phyloP scores from a whole-genome alignment of 1,140 invertebrate genomes.

The Pogonomyrmex barbatus region DNA sequence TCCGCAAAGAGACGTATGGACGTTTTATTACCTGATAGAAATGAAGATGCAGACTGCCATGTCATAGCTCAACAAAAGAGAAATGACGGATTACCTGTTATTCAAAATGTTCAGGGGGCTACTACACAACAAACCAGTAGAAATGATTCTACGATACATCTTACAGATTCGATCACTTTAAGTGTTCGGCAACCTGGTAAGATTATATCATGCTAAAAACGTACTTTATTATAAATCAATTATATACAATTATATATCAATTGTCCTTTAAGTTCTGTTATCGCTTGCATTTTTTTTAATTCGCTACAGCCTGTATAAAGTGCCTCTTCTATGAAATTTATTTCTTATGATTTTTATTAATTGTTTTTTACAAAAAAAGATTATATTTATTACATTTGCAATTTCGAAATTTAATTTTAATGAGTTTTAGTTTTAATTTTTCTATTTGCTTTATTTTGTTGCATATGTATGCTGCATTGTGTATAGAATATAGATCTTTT shows the following conservation, averaged over 20 bases:
- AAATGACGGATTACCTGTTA: slow-evolving; percentile 90
- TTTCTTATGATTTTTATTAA: slow-evolving; percentile 38
- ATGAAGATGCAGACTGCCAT: slow-evolving; percentile 88
- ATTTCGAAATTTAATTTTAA: slow-evolving; percentile 21
- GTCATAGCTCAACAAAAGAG: slow-evolving; percentile 91
- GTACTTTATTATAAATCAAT: neutral
- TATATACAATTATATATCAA: neutral
- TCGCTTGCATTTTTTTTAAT: slow-evolving; percentile 12
- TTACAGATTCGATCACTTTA: slow-evolving; percentile 89
- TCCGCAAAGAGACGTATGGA: slow-evolving; percentile 85
- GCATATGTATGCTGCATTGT: neutral
- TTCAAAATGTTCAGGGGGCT: slow-evolving; percentile 90
- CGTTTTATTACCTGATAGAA: slow-evolving; percentile 87
- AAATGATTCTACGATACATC: slow-evolving; percentile 87
- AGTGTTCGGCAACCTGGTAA: slow-evolving; percentile 87
- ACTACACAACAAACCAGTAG: slow-evolving; percentile 84
- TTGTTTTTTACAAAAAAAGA: slow-evolving; percentile 18
- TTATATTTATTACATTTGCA: slow-evolving; percentile 20
- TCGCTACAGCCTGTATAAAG: slow-evolving; percentile 22
- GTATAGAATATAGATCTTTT: neutral
- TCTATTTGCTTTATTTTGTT: neutral
- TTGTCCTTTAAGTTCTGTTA: neutral
- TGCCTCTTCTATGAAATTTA: slow-evolving; percentile 60
- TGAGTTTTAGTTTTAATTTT: neutral
- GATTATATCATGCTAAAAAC: slow-evolving; percentile 8